Evolutionary conservation across 1,140 invertebrate species (phyloP).

Genomic region (Trichonephila clavipes): DNA sequence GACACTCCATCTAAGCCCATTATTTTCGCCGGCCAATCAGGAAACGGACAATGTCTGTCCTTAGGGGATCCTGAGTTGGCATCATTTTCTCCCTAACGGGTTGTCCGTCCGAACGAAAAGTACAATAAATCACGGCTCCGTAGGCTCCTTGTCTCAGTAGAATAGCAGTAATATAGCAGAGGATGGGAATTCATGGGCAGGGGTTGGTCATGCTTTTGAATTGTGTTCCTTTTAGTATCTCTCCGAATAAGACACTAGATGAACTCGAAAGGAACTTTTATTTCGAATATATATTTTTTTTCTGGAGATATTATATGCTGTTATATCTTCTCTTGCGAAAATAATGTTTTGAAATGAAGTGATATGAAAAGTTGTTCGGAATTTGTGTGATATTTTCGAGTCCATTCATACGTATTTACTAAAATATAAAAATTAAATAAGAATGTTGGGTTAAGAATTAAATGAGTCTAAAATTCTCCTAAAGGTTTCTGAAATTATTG

Average conservation of each 20-base stretch:
- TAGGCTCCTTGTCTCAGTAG: background rate
- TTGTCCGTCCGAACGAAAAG: background rate
- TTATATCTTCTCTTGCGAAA: background rate
- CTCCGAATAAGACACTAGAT: background rate
- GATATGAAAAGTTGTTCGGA: too few species aligned
- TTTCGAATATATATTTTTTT: background rate
- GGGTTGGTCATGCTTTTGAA: background rate
- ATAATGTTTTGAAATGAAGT: background rate
- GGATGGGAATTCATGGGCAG: background rate
- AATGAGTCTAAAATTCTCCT: too few species aligned
- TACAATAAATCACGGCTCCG: conserved; percentile 42
- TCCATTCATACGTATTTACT: too few species aligned
- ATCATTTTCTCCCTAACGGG: conserved; percentile 33
- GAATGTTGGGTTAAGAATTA: too few species aligned
- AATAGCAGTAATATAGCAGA: conserved; percentile 28
- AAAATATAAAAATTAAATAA: too few species aligned
- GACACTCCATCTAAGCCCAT: conserved; percentile 31
- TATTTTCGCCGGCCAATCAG: conserved; percentile 42
- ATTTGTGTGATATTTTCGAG: too few species aligned
- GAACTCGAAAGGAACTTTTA: background rate
- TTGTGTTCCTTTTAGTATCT: background rate
- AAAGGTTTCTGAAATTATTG: too few species aligned
- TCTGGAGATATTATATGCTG: background rate
- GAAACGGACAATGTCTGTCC: conserved; percentile 25
- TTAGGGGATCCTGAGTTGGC: background rate